phyloP scores from a whole-genome alignment of 2,888 invertebrate species.

The Dasypogon diadema region DNA sequence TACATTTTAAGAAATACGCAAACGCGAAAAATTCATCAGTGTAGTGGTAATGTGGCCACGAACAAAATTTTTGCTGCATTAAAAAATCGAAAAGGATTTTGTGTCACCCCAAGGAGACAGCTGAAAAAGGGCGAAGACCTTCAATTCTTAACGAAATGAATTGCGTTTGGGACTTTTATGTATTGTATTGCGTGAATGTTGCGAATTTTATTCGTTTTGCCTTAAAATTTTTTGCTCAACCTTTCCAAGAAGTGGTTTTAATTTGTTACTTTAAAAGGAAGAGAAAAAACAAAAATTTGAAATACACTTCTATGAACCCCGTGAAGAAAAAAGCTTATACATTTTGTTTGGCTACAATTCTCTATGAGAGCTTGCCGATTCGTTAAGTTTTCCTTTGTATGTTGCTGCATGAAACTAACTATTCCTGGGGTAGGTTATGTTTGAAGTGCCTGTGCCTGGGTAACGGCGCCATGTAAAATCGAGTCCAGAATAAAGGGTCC shows the following conservation, averaged over 20 bases:
- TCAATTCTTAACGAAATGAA: constrained; percentile 1
- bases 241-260: neutral
- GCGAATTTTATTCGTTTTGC: neutral
- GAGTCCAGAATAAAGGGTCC: neutral
- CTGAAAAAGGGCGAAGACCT: constrained; percentile 40
- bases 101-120: constrained; percentile 17
- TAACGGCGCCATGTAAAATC: neutral
- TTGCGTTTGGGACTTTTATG: neutral
- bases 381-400: constrained; percentile 25
- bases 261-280: neutral
- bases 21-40: neutral
- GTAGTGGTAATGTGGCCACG: neutral
- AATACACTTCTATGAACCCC: neutral
- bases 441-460: neutral
- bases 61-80: constrained; percentile 6
- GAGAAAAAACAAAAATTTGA: neutral
- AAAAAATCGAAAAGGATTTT: constrained; percentile 6
- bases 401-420: constrained; percentile 1
- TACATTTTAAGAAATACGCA: neutral
- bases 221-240: too few species aligned
- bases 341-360: neutral
- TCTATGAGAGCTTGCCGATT: constrained; percentile 17
- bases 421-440: constrained; percentile 47
- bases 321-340: neutral
- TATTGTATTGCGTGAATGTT: neutral